These are phyloP conservation scores for Alexandromys fortis DNA, from an alignment of 2,113 vertebrate genomes.

Conservation along the genomic window DNA sequence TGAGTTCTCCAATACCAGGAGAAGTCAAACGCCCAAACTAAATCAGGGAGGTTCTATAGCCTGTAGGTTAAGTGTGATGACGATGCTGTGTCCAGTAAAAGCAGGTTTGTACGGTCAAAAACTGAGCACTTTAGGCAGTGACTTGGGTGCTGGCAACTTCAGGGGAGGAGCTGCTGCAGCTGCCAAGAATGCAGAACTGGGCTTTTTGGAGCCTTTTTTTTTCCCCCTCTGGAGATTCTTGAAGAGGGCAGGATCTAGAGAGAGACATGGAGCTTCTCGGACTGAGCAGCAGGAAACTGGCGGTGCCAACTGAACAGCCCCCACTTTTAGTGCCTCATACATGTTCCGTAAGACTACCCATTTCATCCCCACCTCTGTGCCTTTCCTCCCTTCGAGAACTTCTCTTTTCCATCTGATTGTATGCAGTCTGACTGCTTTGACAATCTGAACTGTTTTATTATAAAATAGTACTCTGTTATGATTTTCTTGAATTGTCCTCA, in stretches of 20 bases:
- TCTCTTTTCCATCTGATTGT: neutral
- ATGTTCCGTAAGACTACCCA: neutral
- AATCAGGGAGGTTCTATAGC: too few species aligned
- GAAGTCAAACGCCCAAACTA: neutral
- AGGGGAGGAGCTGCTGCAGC: too few species aligned
- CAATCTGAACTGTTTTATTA: neutral
- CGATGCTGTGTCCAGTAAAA: neutral
- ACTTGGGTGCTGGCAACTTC: too few species aligned
- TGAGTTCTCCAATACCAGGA: neutral
- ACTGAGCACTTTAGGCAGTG: too few species aligned
- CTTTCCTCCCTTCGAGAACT: neutral
- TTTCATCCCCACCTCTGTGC: neutral
- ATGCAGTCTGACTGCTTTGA: neutral
- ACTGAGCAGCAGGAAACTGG: neutral
- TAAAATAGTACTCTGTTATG: neutral
- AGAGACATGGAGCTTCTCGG: neutral
- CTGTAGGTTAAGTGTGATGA: too few species aligned
- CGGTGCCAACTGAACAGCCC: neutral
- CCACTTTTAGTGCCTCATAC: neutral
- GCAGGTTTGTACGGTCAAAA: neutral
- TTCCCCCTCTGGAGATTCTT: neutral
- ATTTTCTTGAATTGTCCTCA: slow-evolving; percentile 30
- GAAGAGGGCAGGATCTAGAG: neutral
- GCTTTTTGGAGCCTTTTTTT: too few species aligned
- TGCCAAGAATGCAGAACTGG: too few species aligned